Base-by-base conservation (phyloP, 2,888 invertebrate genomes). In the Drosophila gaucha region DNA sequence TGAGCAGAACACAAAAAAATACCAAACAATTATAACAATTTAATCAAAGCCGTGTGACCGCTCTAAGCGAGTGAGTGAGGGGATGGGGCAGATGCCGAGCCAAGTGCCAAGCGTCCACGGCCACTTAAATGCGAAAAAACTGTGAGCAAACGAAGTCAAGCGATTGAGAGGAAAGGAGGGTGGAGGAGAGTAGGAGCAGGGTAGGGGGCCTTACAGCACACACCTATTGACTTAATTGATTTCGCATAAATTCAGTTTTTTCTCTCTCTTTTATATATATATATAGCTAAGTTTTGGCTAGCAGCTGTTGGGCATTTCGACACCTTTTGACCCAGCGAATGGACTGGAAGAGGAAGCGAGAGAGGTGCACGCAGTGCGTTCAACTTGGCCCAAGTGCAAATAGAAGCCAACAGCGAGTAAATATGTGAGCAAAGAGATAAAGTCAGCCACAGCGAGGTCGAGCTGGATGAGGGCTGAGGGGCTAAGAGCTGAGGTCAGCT, bases 141-240 rank as follows among this genome's bases (percentile, higher is more conserved):
- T 46, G 56, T 57, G 47, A 50, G 36, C 56, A 66, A 69, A 47
- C 36, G 18, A 22, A 63, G 33, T 26, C 9, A 31, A 62, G 46
- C 18, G 62, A 36, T n/a, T 16, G 22, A 24, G 9, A n/a, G 35
- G 10, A 5, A 3, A 6, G 9, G 20, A 1, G 22, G 3, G 4
- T 2, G 22, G 5, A 2, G 10, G 20, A 10, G 50, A 28, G 22
- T 6, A 14, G 33, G 35, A 5, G 20, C 46, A 6, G 47, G 33
- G 22, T 26, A 20, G 44, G 30, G 44, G 44, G 28, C 18, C 44
- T 33, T 30, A 30, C 38, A 50, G 9, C 63, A 64, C 78, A 69
- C 86, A 86, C 74, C 80, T 80, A 84, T 86, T 86, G 78, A 77
- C 67, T 86, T 80, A 66, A 80, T 80, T 80, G 80, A 80, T 80